A percentile compares a stretch with the other conserved stretches of the same genome.
These are phyloP conservation scores for Gallinago paraguaiae DNA, from an alignment of 2,113 vertebrate genomes.

Conservation along the genomic window DNA sequence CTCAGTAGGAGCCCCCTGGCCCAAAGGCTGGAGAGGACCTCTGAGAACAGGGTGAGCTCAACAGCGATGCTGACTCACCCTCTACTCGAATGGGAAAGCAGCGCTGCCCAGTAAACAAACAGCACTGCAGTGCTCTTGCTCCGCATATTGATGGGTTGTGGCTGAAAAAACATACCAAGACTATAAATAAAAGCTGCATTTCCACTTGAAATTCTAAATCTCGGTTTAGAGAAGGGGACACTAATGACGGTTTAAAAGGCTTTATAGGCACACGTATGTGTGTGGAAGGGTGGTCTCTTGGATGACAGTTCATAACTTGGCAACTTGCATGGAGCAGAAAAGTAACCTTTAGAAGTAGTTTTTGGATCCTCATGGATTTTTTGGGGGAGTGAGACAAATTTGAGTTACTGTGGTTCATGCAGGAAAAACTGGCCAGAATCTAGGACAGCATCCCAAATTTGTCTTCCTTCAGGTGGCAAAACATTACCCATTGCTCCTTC, in stretches of 20 bases:
- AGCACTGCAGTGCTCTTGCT: background rate
- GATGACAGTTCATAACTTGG: background rate
- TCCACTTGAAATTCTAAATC: background rate
- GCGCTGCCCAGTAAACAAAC: background rate
- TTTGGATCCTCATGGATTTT: background rate
- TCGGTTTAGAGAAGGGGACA: background rate
- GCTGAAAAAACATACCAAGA: background rate
- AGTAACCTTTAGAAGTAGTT: background rate
- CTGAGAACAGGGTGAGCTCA: background rate
- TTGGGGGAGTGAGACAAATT: background rate
- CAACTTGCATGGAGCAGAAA: background rate
- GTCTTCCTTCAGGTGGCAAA: background rate
- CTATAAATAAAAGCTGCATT: background rate
- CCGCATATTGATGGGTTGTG: background rate
- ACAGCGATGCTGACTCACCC: background rate
- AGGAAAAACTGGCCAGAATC: background rate
- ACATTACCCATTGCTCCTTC: background rate
- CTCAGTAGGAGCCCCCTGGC: background rate
- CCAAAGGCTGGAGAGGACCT: background rate
- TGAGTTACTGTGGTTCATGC: background rate
- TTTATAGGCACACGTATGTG: accelerated
- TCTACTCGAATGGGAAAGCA: background rate
- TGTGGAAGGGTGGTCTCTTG: background rate
- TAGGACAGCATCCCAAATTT: background rate
- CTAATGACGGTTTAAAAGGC: background rate